Percentiles rank a stretch among this genome's conserved stretches.
Conservation (phyloP, 2,797 vertebrate species). For the Myotis vivesi region DNA sequence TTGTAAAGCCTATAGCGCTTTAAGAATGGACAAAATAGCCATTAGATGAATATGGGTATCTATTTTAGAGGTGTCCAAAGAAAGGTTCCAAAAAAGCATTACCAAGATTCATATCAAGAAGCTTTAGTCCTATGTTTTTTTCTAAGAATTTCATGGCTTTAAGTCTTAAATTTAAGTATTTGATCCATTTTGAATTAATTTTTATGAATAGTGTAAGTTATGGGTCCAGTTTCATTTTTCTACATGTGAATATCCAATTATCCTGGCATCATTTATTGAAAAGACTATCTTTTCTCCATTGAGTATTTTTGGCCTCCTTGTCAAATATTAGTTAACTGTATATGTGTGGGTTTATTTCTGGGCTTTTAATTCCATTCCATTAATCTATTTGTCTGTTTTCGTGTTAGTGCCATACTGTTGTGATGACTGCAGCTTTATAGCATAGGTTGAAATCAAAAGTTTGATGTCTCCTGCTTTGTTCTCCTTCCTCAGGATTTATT, state of each 20-base stretch:
- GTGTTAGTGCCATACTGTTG: neutral
- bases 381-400: neutral
- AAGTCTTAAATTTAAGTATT: too few species aligned
- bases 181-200: too few species aligned
- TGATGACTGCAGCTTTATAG: neutral
- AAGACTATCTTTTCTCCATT: neutral
- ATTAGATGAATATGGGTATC: neutral
- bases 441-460: neutral
- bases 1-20: neutral
- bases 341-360: neutral
- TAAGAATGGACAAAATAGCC: neutral
- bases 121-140: neutral
- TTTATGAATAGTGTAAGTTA: too few species aligned
- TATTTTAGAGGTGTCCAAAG: neutral
- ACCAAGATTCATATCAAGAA: neutral
- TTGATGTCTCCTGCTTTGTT: neutral
- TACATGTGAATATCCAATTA: neutral
- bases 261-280: neutral
- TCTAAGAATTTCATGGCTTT: too few species aligned
- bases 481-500: neutral
- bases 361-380: neutral
- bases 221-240: neutral
- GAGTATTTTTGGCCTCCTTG: neutral
- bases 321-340: neutral
- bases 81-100: neutral